phyloP scores from a whole-genome alignment of 2,113 vertebrate genomes.

The Natator depressus region DNA sequence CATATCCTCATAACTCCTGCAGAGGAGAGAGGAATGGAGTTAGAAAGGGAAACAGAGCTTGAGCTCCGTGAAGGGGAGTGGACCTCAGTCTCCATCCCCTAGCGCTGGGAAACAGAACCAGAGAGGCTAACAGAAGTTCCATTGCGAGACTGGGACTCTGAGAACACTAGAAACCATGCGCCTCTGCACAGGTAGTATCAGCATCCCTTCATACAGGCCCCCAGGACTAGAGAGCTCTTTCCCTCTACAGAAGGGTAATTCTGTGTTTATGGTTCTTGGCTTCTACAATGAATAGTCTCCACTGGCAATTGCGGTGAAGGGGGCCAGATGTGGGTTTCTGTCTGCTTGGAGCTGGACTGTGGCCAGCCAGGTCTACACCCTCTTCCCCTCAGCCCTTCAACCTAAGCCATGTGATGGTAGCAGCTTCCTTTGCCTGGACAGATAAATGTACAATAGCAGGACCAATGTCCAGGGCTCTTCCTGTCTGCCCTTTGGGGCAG shows the following conservation, averaged over 20 bases:
- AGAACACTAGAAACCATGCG: not conserved
- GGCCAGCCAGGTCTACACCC: not conserved
- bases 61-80: not conserved
- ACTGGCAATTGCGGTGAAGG: not conserved
- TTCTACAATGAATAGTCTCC: not conserved
- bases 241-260: not conserved
- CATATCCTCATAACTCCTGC: slow-evolving; percentile 94
- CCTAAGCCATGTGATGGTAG: not conserved
- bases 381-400: not conserved
- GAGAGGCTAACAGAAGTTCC: not conserved
- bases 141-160: not conserved
- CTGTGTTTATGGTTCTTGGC: not conserved
- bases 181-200: not conserved
- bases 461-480: not conserved
- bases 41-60: not conserved
- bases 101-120: not conserved
- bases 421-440: not conserved
- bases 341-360: not conserved
- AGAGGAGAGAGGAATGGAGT: not conserved
- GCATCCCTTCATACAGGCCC: not conserved
- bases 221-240: not conserved
- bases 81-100: not conserved
- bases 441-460: not conserved
- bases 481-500: not conserved
- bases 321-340: not conserved